phyloP scores from a whole-genome alignment of 2,113 vertebrate genomes.

The Dasypus novemcinctus region DNA sequence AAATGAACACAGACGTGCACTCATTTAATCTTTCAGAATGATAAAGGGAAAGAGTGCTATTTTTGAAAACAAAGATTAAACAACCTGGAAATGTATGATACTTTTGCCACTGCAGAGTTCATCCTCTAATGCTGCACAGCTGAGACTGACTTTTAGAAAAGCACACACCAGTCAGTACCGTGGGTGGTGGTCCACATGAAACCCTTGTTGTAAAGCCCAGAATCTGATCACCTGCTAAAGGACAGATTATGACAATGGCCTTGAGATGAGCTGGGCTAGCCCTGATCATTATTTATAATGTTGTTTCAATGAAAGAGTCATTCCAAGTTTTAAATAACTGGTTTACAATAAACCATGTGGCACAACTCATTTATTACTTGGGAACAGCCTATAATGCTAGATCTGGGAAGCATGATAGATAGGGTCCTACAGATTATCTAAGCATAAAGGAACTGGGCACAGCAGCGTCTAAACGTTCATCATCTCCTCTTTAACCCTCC shows the following conservation, averaged over 20 bases:
- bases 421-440: not conserved
- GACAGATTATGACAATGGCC: not conserved
- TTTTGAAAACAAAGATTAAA: not conserved
- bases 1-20: not conserved
- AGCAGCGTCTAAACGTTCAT: not conserved
- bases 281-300: not conserved
- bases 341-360: not conserved
- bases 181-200: not conserved
- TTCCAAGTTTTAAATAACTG: not conserved
- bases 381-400: not conserved
- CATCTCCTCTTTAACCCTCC: not conserved
- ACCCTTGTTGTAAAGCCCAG: not conserved
- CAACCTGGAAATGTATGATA: not conserved
- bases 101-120: not conserved
- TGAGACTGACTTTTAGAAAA: not conserved
- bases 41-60: not conserved
- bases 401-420: not conserved
- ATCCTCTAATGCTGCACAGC: not conserved
- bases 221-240: not conserved
- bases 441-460: not conserved
- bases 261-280: fast-evolving
- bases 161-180: fast-evolving
- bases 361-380: not conserved
- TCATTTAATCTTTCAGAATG: not conserved
- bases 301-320: not conserved